Evolutionary conservation across 2,113 vertebrate species (phyloP).

Genomic region (Fregetta grallaria): DNA sequence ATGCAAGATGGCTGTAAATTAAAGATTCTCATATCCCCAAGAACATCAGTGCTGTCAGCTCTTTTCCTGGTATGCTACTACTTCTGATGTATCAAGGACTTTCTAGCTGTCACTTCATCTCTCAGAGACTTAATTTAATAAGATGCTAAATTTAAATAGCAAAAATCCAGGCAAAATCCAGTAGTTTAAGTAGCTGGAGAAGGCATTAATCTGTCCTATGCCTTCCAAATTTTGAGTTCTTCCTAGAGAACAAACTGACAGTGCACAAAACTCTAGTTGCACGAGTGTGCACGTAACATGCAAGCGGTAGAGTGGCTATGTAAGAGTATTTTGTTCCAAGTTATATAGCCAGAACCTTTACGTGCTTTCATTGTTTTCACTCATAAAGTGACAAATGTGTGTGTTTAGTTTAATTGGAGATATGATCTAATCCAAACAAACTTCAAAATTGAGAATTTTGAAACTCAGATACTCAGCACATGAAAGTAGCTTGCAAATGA

Average conservation of each 20-base stretch:
- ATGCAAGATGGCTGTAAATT: background rate
- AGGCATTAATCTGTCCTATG: background rate
- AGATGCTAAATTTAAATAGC: background rate
- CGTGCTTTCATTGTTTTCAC: background rate
- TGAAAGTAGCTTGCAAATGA: background rate
- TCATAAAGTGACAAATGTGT: background rate
- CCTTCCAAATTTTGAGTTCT: conserved; percentile 11
- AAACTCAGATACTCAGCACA: background rate
- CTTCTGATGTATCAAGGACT: background rate
- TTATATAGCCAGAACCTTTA: background rate
- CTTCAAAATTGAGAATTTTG: background rate
- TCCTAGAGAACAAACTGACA: background rate
- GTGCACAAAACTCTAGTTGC: background rate
- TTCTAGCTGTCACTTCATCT: background rate
- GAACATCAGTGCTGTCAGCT: background rate
- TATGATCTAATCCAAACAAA: background rate
- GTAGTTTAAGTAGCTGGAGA: background rate
- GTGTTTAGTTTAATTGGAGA: background rate
- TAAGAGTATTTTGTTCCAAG: background rate
- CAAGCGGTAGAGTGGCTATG: background rate
- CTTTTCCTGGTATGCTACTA: background rate
- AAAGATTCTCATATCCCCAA: background rate
- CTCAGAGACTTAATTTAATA: conserved; percentile 27
- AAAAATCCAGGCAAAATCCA: background rate
- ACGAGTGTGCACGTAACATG: background rate